Percentiles rank a stretch among this genome's conserved stretches.
Evolutionary conservation across 2,113 vertebrate species (phyloP).

Genomic region (Etia nguti): DNA sequence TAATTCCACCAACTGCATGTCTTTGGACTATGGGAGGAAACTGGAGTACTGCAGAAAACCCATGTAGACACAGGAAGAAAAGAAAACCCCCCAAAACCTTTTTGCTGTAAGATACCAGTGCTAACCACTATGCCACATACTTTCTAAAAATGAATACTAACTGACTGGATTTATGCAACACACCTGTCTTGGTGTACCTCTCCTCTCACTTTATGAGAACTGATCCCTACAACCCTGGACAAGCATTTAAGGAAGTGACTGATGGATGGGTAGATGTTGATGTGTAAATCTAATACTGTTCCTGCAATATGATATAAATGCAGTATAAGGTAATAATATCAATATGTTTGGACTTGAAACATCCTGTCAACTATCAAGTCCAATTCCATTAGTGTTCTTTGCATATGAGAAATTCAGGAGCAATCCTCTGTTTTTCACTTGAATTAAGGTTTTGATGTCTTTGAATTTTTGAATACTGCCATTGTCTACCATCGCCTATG

Average conservation of each 20-base stretch:
- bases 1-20: neutral
- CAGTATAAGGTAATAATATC: neutral
- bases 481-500: neutral
- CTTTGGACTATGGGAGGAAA: neutral
- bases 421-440: neutral
- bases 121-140: neutral
- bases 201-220: neutral
- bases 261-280: neutral
- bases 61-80: neutral
- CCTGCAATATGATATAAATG: neutral
- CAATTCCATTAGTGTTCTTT: neutral
- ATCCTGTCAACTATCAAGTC: neutral
- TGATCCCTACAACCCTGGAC: neutral
- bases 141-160: neutral
- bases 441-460: neutral
- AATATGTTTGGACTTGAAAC: neutral
- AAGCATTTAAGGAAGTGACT: neutral
- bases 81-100: rapidly evolving
- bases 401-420: neutral
- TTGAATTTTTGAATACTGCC: neutral
- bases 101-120: neutral
- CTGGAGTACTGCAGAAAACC: neutral
- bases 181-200: neutral
- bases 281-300: neutral
- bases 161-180: neutral